Evolutionary conservation across 2,888 invertebrate species (phyloP).

Genomic region (Neuroscelio doddi): DNA sequence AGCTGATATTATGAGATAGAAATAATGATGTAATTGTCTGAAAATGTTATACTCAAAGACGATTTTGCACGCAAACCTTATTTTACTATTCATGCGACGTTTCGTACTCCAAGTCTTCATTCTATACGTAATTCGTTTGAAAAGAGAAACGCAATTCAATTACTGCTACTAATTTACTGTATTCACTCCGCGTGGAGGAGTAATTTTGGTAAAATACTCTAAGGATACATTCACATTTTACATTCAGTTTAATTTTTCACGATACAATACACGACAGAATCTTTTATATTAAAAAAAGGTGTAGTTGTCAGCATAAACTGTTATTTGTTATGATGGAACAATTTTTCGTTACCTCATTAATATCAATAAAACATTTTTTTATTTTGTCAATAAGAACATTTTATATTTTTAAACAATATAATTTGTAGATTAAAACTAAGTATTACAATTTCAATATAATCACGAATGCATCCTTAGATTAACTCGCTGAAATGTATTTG

Average conservation of each 20-base stretch:
- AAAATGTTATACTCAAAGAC: conserved; percentile 6
- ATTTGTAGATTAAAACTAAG: too few relatives aligned
- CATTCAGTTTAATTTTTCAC: conserved; percentile 4
- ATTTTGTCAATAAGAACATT: too few relatives aligned
- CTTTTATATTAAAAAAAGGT: too few relatives aligned
- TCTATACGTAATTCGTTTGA: conserved; percentile 17
- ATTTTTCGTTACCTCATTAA: too few relatives aligned
- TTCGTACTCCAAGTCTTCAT: conserved; percentile 5
- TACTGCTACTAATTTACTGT: conserved; percentile 47
- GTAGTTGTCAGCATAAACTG: too few relatives aligned
- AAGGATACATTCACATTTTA: conserved; percentile 38
- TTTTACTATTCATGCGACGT: conserved; percentile 15
- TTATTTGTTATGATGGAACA: too few relatives aligned
- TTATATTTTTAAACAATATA: too few relatives aligned
- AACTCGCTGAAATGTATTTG: too few relatives aligned
- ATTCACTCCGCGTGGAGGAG: conserved; percentile 45
- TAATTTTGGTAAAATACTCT: conserved; percentile 61
- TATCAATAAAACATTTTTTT: too few relatives aligned
- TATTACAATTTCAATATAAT: too few relatives aligned
- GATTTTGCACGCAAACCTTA: conserved; percentile 31
- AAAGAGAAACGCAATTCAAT: conserved; percentile 29
- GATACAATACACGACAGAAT: background rate
- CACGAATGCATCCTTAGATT: too few relatives aligned
- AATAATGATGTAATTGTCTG: background rate
- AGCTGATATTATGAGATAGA: too few relatives aligned